Evolutionary conservation across 2,888 invertebrate genomes (phyloP).

Genomic region (Coenonympha glycerion): DNA sequence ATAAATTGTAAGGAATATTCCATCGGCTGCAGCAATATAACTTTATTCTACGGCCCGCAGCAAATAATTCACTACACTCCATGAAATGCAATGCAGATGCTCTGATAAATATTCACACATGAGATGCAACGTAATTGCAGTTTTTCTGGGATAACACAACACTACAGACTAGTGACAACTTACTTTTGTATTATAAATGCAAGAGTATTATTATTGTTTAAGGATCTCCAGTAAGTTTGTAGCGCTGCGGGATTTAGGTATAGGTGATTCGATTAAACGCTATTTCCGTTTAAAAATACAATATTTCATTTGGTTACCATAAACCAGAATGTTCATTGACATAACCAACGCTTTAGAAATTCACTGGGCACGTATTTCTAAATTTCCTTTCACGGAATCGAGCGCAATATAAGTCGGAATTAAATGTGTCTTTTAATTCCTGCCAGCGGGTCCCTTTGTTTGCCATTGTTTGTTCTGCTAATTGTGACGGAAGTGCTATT

Average conservation of each 20-base stretch:
- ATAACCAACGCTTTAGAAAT: background rate
- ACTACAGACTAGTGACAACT: background rate
- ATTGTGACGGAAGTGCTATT: slow-evolving; percentile 44
- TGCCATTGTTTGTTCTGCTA: slow-evolving; percentile 44
- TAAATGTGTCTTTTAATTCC: slow-evolving; percentile 38
- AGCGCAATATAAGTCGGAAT: slow-evolving; percentile 40
- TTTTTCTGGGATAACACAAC: slow-evolving; percentile 43
- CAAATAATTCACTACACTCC: slow-evolving; percentile 63
- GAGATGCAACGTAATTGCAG: slow-evolving; percentile 65
- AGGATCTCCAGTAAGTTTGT: too few species aligned
- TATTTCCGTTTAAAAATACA: too few species aligned
- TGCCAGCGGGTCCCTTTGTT: slow-evolving; percentile 36
- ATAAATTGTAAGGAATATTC: background rate
- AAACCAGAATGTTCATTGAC: background rate
- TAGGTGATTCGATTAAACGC: too few species aligned
- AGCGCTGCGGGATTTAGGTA: too few species aligned
- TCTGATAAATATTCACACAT: slow-evolving; percentile 58
- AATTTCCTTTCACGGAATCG: slow-evolving; percentile 36
- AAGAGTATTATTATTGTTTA: too few species aligned
- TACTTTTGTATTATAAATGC: too few species aligned
- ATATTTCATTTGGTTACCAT: too few species aligned
- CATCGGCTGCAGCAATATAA: slow-evolving; percentile 45
- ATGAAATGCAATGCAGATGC: slow-evolving; percentile 65
- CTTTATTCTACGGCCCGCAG: slow-evolving; percentile 47
- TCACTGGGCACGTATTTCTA: slow-evolving; percentile 19